A percentile compares a stretch with the other conserved stretches of the same genome.
These are phyloP conservation scores for Coelopa pilipes DNA, from an alignment of 2,888 invertebrate species.

Conservation along the genomic window DNA sequence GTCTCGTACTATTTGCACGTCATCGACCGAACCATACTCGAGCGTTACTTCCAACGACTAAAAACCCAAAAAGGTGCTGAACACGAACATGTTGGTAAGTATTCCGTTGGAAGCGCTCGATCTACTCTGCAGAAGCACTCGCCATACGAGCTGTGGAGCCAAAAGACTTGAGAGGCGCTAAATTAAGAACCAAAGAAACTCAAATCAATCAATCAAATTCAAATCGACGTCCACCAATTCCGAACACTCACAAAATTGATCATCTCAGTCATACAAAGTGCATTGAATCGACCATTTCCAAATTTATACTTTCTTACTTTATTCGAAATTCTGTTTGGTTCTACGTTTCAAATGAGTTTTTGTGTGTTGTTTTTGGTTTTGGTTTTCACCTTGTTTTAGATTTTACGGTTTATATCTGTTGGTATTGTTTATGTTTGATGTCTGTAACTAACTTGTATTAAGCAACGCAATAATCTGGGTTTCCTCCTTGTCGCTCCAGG, in stretches of 20 bases:
- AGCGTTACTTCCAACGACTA: conserved; percentile 94
- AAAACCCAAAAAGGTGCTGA: conserved; percentile 84
- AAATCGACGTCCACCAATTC: no score
- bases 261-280: no score
- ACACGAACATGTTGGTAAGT: conserved; percentile 65
- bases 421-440: background rate
- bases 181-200: no score
- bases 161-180: no score
- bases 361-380: background rate
- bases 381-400: background rate
- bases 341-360: no score
- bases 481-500: conserved; percentile 47
- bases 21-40: conserved; percentile 96
- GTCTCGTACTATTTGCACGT: conserved; percentile 98
- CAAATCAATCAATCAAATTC: no score
- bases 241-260: no score
- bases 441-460: background rate
- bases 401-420: conserved; percentile 9
- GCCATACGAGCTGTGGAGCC: no score
- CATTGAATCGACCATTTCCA: background rate
- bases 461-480: background rate
- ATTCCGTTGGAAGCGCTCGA: conserved; percentile 2
- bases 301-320: no score
- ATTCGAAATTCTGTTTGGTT: no score
- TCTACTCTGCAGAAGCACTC: background rate